Evolutionary conservation across 2,888 invertebrate species (phyloP), one percentile per base, ranked within the genome.

Genomic region (Machimus rusticus): DNA sequence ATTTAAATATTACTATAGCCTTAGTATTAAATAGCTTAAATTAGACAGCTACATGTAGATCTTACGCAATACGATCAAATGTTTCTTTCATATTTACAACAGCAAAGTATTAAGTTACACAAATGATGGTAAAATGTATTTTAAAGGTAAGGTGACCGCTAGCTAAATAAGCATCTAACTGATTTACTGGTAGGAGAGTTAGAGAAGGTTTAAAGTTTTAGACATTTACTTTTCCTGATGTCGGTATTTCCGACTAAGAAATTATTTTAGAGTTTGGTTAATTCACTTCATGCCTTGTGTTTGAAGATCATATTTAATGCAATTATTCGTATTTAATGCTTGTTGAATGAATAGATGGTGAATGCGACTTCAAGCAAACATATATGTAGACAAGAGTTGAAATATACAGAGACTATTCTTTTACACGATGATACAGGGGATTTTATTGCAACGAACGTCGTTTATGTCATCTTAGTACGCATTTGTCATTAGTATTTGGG

Each of bases 1-100:
- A 66, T 82, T 82, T 82, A 82, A 66, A 66, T 85, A 85, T 19
- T 51, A 31, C 74, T 78, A 78, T 78, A 37, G 78, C 43, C 37
- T 78, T 34, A 34, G 46, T 43, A 78, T 43, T 78, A 78, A 78
- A 23, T 78, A 66, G 66, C 66, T 66, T 66, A 66, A 66, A 66
- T 66, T 66, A 66, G 37, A 78, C 43, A 78, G 28, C 66, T 66
- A 66, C 19, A 28, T 66, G 66, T 66, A 66, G 66, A 78, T 39
- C 78, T 78, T 78, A 78, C n/a, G 43, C 14, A 39, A 39, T 43
- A 39, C 9, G 19, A 78, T 78, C 78, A 78, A 66, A 23, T 23
- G 43, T 43, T 39, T 78, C 19, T 78, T 37, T 43, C 37, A 23
- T 78, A 78, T 78, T 43, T 78, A 78, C 78, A 78, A 39, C 43